Evolutionary conservation across 2,888 invertebrate species (phyloP).

Genomic region (Melieria picta): DNA sequence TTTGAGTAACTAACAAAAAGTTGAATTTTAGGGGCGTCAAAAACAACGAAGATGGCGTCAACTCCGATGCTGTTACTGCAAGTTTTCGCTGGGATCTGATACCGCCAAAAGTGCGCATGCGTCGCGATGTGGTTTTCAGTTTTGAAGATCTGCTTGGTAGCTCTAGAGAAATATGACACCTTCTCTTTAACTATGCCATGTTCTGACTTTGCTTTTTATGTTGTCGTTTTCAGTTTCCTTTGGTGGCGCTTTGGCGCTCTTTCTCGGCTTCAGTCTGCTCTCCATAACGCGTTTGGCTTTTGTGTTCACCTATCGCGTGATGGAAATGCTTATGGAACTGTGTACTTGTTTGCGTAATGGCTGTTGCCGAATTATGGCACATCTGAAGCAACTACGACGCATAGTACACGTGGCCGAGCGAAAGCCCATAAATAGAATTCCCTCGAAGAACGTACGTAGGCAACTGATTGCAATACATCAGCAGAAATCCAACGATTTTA

Average conservation of each 20-base stretch:
- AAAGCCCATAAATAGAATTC: background rate
- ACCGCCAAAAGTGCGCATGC: slow-evolving; percentile 68
- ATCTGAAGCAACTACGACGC: background rate
- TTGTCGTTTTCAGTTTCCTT: slow-evolving; percentile 65
- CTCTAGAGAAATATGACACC: background rate
- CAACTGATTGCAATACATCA: slow-evolving; percentile 22
- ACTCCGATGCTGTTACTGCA: slow-evolving; percentile 59
- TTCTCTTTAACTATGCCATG: background rate
- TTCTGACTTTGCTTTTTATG: background rate
- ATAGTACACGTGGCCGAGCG: background rate
- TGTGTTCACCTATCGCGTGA: slow-evolving; percentile 37
- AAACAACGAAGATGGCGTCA: slow-evolving; percentile 46
- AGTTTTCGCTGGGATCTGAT: slow-evolving; percentile 69
- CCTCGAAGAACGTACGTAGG: slow-evolving; percentile 14
- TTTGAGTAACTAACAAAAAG: background rate
- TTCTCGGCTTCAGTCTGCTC: slow-evolving; percentile 68
- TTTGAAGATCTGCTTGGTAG: slow-evolving; percentile 71
- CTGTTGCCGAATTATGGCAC: background rate
- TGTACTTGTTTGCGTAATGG: background rate
- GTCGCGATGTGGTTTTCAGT: slow-evolving; percentile 70
- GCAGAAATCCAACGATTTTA: slow-evolving; percentile 14
- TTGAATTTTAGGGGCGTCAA: slow-evolving; percentile 48
- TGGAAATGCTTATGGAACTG: slow-evolving; percentile 8
- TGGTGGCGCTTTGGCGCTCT: slow-evolving; percentile 68
- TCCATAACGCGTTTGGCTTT: slow-evolving; percentile 64